Conservation (phyloP, 2,888 invertebrate genomes). For the Idaea straminata region DNA sequence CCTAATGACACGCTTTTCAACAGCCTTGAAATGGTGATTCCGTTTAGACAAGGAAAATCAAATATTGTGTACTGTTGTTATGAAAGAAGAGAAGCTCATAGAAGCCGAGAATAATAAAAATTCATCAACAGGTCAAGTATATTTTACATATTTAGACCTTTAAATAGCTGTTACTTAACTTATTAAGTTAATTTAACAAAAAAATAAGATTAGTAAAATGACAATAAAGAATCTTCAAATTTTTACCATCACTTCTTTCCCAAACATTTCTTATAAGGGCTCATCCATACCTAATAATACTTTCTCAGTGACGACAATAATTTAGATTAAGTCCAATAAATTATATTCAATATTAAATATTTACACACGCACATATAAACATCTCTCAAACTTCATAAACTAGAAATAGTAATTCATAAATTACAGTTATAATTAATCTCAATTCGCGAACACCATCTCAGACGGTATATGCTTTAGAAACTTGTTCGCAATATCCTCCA, state of each 20-base stretch:
- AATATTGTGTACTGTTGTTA: background rate
- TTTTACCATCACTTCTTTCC: no score
- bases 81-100: background rate
- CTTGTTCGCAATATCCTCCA: slow-evolving; percentile 80
- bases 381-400: background rate
- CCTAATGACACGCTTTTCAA: slow-evolving; percentile 15
- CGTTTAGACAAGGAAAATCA: slow-evolving; percentile 12
- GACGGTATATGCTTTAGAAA: slow-evolving; percentile 70
- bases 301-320: background rate
- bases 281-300: background rate
- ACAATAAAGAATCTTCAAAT: no score
- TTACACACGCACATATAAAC: background rate
- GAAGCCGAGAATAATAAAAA: background rate
- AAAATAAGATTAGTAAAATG: background rate
- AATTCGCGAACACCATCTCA: slow-evolving; percentile 71
- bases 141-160: background rate
- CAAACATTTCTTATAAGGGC: background rate
- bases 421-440: slow-evolving; percentile 17
- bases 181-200: background rate
- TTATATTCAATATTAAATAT: background rate
- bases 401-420: background rate
- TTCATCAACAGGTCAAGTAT: background rate
- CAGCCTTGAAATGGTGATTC: slow-evolving; percentile 22
- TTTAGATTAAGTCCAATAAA: background rate
- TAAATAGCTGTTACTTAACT: background rate